phyloP scores from a whole-genome alignment of 1,140 invertebrate species.

The Sminthurinus signatus region DNA sequence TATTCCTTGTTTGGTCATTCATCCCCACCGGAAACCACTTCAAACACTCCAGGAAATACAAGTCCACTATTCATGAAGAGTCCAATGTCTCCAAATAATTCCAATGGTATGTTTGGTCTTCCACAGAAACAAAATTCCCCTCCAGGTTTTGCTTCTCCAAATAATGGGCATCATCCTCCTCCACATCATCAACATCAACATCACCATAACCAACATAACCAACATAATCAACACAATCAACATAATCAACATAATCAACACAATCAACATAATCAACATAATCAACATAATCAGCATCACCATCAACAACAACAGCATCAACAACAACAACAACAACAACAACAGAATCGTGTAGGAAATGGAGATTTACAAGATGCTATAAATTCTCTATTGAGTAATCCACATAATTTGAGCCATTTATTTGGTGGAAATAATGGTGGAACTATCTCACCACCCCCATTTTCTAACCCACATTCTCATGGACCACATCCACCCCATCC shows the following conservation, averaged over 20 bases:
- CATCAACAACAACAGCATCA: neutral
- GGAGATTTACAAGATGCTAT: constrained; percentile 45
- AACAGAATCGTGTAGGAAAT: constrained; percentile 11
- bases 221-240: neutral
- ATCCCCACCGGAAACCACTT: constrained; percentile 31
- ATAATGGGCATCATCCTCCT: constrained; percentile 20
- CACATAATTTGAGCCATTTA: constrained; percentile 45
- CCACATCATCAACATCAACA: neutral
- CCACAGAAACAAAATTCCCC: constrained; percentile 18
- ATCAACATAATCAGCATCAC: constrained; percentile 6
- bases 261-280: constrained; percentile 9
- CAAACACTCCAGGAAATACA: constrained; percentile 36
- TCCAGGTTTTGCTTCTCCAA: constrained; percentile 34
- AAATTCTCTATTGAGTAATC: constrained; percentile 44
- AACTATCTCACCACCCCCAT: constrained; percentile 13
- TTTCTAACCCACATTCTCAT: constrained; percentile 1
- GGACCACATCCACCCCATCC: constrained; percentile 22
- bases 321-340: constrained; percentile 18
- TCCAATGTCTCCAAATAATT: neutral
- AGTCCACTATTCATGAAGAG: constrained; percentile 39
- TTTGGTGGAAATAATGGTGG: constrained; percentile 35
- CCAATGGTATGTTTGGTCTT: constrained; percentile 22
- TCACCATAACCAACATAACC: constrained; percentile 18
- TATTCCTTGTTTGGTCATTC: constrained; percentile 41
- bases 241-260: constrained; percentile 15